phyloP scores from a whole-genome alignment of 2,113 vertebrate species.

The Glaucomys volans region DNA sequence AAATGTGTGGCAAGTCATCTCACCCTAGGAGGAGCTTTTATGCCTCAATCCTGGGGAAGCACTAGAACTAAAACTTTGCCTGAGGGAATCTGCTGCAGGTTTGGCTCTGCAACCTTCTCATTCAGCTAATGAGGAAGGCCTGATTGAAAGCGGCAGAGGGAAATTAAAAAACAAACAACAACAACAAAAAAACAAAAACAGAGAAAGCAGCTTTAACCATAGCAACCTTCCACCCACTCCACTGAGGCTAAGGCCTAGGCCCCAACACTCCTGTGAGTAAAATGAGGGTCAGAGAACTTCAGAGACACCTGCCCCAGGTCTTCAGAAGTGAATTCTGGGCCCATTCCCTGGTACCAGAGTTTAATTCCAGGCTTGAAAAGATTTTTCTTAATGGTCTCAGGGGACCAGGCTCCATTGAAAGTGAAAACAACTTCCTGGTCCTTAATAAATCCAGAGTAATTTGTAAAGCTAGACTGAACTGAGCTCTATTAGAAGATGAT shows the following conservation, averaged over 20 bases:
- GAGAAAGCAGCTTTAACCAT: not conserved
- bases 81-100: slow-evolving; percentile 38
- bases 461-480: not conserved
- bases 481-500: slow-evolving; percentile 35
- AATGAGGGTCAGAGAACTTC: slow-evolving; percentile 49
- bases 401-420: not conserved
- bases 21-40: slow-evolving; percentile 60
- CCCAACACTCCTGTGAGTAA: not conserved
- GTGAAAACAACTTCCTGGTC: not conserved
- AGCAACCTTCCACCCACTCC: not conserved
- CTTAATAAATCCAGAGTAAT: slow-evolving; percentile 12
- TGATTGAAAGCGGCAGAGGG: slow-evolving; percentile 19
- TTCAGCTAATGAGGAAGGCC: slow-evolving; percentile 68
- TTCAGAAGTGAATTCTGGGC: not conserved
- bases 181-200: not conserved
- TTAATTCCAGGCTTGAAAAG: slow-evolving; percentile 12
- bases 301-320: not conserved
- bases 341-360: not conserved
- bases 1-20: slow-evolving; percentile 49
- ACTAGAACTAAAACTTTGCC: slow-evolving; percentile 59
- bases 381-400: slow-evolving; percentile 17
- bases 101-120: slow-evolving; percentile 45
- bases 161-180: slow-evolving; percentile 31
- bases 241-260: not conserved
- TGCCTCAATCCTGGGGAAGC: slow-evolving; percentile 44